Evolutionary conservation across 35 echinoderm and acorn worm genomes (phyloP), one percentile per base, ranked within the genome.

Genomic region (Ophiothrix spiculata): DNA sequence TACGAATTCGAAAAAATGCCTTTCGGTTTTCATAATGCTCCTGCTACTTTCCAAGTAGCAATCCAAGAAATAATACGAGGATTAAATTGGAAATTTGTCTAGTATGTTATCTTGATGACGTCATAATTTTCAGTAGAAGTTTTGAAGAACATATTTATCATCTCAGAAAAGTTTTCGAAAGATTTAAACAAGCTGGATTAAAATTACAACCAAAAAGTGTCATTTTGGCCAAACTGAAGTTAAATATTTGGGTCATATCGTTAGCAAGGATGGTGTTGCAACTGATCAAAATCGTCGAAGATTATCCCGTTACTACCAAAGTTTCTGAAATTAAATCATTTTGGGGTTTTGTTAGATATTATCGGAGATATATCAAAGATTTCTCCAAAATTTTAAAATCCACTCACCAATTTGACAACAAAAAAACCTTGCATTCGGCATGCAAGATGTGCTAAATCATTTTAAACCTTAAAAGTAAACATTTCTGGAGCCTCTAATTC

Each of bases 281-380:
- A 75, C 60, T 1, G 83, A 85, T 75, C 1, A 60, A 39, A 37
- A 21, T 85, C 37, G 83, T 85, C 28, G 15, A 37, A 34, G 83
- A 85, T 4, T 85, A 75, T 74, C 83, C 83, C 4, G 38, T 1
- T 31, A 56, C 83, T 74, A 74, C 21, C 0, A 85, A 36, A n/a
- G 11, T 85, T 1, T 38, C 56, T 37, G 83, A 85, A 16, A 33
- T 85, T 0, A 1, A 63, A 0, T 37, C 83, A 39, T 85, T 74
- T 73, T 38, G 73, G 33, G 56, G 83, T 74, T 85, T 85, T 85
- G 38, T 40, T 25, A 63, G 83, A 3, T 85, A 75, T 75, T 85
- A 75, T 40, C 1, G 83, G 37, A 69, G 32, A 36, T 85, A 75
- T 39, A 84, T 84, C 42, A 84, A 84, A 36, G 81, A 82, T 32